phyloP scores from a whole-genome alignment of 2,888 invertebrate genomes.

The Caenorhabditis sinica region DNA sequence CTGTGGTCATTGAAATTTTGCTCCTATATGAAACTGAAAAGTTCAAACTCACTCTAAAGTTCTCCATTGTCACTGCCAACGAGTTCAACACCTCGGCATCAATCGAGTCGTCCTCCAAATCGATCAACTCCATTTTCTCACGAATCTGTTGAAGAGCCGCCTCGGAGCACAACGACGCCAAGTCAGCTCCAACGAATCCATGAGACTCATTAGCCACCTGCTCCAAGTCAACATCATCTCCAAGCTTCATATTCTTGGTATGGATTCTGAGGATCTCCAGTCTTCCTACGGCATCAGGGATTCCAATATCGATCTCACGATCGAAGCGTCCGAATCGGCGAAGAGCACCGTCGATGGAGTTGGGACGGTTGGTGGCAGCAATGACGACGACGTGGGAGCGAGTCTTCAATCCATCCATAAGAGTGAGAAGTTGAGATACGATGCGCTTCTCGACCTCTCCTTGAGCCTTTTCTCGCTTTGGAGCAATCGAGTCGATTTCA shows the following conservation, averaged over 20 bases:
- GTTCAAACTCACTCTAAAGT: constrained; percentile 73
- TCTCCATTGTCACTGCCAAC: constrained; percentile 91
- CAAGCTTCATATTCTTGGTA: constrained; percentile 99
- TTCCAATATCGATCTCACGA: constrained; percentile 98
- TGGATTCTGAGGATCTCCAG: constrained; percentile 98
- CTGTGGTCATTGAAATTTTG: too few species aligned
- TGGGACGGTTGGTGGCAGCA: constrained; percentile 99
- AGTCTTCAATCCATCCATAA: constrained; percentile 99
- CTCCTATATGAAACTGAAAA: background rate
- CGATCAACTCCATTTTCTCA: constrained; percentile 99
- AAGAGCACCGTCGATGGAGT: constrained; percentile 97
- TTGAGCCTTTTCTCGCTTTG: constrained; percentile 99
- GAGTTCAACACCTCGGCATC: constrained; percentile 98
- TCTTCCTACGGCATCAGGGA: constrained; percentile 98
- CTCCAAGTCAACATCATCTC: constrained; percentile 98
- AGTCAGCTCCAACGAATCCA: constrained; percentile 98
- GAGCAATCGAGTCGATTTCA: constrained; percentile 99
- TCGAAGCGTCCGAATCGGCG: constrained; percentile 98
- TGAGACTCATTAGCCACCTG: constrained; percentile 98
- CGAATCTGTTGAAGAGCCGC: constrained; percentile 99
- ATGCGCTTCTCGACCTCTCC: constrained; percentile 98
- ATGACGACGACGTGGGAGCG: constrained; percentile 93
- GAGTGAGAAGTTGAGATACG: constrained; percentile 96
- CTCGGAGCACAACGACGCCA: constrained; percentile 98
- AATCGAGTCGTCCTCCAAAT: constrained; percentile 98